Percentiles rank a stretch among this genome's conserved stretches.
These are phyloP conservation scores for Meta bourneti DNA, from an alignment of 2,888 invertebrate species.

Conservation along the genomic window DNA sequence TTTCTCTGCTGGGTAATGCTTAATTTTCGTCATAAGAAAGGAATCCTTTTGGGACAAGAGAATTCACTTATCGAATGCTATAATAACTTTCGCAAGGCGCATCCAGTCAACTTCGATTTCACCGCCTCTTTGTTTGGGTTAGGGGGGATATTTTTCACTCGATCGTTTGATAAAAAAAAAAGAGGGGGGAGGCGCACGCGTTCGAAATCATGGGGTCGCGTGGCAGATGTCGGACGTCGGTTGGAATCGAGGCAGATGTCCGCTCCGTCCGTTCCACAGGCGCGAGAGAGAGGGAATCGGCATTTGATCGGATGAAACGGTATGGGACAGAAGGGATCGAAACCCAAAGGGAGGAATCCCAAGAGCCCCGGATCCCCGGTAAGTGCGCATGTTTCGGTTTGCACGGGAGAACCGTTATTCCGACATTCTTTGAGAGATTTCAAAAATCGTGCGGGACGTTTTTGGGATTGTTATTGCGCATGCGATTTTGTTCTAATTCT, in stretches of 20 bases:
- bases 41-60: neutral
- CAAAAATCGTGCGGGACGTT: too few relatives aligned
- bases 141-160: neutral
- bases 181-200: slow-evolving; percentile 28
- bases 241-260: slow-evolving; percentile 33
- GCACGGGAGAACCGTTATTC: slow-evolving; percentile 34
- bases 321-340: slow-evolving; percentile 75
- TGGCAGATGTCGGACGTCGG: slow-evolving; percentile 74
- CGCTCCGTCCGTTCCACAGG: neutral
- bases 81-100: neutral
- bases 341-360: slow-evolving; percentile 45
- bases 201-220: slow-evolving; percentile 65
- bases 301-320: slow-evolving; percentile 60
- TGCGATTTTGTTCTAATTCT: neutral
- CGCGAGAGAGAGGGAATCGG: neutral
- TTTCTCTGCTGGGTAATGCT: too few relatives aligned
- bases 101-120: neutral
- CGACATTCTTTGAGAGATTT: neutral
- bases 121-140: slow-evolving; percentile 7
- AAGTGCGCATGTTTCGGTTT: slow-evolving; percentile 37
- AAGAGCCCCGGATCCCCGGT: slow-evolving; percentile 58
- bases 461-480: neutral
- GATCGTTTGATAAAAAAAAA: neutral
- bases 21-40: too few relatives aligned
- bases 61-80: neutral